A percentile compares a stretch with the other conserved stretches of the same genome.
Evolutionary conservation across 2,888 invertebrate species (phyloP).

Genomic region (Ptychoptera contaminata): DNA sequence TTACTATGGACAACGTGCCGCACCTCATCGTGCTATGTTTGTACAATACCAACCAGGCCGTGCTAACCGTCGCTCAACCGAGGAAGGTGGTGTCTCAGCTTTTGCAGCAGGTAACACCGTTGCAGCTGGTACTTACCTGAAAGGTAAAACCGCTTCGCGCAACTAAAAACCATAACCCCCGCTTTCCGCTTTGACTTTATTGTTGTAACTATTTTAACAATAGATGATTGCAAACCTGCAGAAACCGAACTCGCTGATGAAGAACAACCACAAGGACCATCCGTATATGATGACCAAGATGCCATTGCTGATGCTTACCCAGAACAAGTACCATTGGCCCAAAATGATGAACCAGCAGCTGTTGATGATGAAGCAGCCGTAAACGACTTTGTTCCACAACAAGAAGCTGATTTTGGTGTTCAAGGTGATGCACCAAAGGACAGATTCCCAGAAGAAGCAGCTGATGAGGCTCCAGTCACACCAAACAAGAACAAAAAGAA

Average conservation of each 20-base stretch:
- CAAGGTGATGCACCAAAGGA: no score
- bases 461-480: slow-evolving; percentile 3
- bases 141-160: slow-evolving; percentile 17
- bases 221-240: slow-evolving; percentile 11
- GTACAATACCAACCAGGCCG: slow-evolving; percentile 20
- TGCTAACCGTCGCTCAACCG: slow-evolving; percentile 20
- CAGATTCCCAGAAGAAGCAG: slow-evolving; percentile 6
- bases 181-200: neutral
- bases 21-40: slow-evolving; percentile 21
- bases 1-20: slow-evolving; percentile 17
- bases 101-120: slow-evolving; percentile 27
- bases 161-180: neutral
- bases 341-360: neutral
- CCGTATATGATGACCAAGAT: slow-evolving; percentile 21
- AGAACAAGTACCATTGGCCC: slow-evolving; percentile 4
- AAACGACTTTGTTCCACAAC: slow-evolving; percentile 4
- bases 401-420: slow-evolving; percentile 1
- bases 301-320: slow-evolving; percentile 29
- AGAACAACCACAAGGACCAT: slow-evolving; percentile 13
- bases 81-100: slow-evolving; percentile 22
- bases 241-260: slow-evolving; percentile 11
- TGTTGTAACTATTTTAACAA: neutral
- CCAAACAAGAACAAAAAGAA: slow-evolving; percentile 8
- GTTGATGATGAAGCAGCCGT: slow-evolving; percentile 4
- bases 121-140: slow-evolving; percentile 25